Conservation (phyloP, 2,797 vertebrate genomes). For the Erethizon dorsatum region DNA sequence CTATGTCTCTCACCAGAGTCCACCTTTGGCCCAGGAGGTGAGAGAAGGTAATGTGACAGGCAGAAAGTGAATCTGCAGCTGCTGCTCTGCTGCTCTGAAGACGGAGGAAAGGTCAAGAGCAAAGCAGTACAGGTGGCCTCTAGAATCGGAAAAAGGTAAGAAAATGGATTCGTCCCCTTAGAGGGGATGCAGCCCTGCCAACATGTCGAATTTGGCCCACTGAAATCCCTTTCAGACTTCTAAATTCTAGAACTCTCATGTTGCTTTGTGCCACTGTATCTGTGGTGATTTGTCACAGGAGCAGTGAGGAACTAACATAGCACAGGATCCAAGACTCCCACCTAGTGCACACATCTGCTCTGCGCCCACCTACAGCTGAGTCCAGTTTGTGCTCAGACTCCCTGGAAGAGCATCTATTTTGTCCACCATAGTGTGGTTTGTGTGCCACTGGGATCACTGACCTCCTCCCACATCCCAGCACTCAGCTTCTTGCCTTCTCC, state of each 20-base stretch:
- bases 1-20: background rate
- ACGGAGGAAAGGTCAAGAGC: background rate
- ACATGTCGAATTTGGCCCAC: background rate
- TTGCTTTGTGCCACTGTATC: background rate
- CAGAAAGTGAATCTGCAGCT: background rate
- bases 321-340: background rate
- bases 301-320: background rate
- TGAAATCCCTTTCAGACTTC: conserved; percentile 18
- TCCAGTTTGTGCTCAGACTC: background rate
- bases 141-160: background rate
- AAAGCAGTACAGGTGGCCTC: background rate
- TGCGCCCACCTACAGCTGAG: too few relatives aligned
- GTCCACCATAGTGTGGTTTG: background rate
- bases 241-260: background rate
- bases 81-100: background rate
- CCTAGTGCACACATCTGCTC: background rate
- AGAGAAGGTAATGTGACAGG: background rate
- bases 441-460: background rate
- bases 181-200: background rate
- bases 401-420: background rate
- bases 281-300: background rate
- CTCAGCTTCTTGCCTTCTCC: background rate
- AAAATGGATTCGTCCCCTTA: background rate
- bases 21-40: background rate
- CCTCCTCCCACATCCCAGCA: background rate